Evolutionary conservation across 2,888 invertebrate species (phyloP).

Genomic region (Apodemia mormo): DNA sequence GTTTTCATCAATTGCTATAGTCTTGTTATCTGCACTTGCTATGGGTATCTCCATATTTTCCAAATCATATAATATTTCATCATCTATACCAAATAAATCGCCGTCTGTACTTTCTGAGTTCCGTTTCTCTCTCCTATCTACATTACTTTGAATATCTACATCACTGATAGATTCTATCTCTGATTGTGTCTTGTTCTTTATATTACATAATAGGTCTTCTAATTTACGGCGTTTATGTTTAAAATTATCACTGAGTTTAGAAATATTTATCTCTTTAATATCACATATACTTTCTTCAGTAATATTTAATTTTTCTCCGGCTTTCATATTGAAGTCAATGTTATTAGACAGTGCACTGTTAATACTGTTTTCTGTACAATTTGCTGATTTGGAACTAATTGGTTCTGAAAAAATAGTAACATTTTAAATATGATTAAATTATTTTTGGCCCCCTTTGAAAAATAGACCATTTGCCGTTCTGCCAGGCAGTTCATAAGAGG

Average conservation of each 20-base stretch:
- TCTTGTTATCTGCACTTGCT: conserved; percentile 26
- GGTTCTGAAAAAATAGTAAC: conserved; percentile 45
- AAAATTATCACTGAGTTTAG: conserved; percentile 45
- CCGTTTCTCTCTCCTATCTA: conserved; percentile 1
- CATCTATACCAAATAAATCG: conserved; percentile 39
- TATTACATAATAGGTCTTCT: conserved; percentile 50
- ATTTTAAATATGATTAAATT: too few species aligned
- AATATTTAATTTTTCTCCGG: not conserved
- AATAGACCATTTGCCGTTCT: too few species aligned
- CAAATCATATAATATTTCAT: conserved; percentile 50
- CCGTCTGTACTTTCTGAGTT: conserved; percentile 17
- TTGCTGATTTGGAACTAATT: conserved; percentile 31
- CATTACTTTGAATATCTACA: not conserved
- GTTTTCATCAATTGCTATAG: conserved; percentile 2
- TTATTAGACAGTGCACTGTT: conserved; percentile 25
- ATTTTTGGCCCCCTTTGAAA: too few species aligned
- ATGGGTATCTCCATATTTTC: conserved; percentile 60
- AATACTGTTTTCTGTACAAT: conserved; percentile 28
- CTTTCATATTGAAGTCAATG: not conserved
- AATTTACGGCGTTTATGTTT: conserved; percentile 56
- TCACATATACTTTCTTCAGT: conserved; percentile 19
- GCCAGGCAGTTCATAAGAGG: too few species aligned
- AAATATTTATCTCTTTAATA: conserved; percentile 26
- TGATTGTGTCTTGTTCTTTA: conserved; percentile 46
- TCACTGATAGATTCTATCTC: not conserved